Base-by-base conservation (phyloP, 2,888 invertebrate genomes). In the Hydraecia micacea region DNA sequence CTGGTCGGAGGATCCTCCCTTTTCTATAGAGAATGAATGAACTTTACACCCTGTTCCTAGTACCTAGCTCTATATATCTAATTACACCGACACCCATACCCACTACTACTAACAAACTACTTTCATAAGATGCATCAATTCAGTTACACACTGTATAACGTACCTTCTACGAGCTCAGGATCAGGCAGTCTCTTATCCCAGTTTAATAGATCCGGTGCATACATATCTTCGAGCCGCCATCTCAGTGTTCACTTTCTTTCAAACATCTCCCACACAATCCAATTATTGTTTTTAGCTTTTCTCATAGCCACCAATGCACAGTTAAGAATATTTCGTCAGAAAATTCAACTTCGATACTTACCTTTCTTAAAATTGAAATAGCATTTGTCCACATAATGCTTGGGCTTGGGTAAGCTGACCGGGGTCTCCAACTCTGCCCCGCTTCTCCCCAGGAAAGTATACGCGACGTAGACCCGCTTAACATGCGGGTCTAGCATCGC, bases 391-490 rank as follows among this genome's bases (percentile, higher is more conserved):
- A 90, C 89, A 76, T 93, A 93, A 75, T 90, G 90, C 75, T 90
- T 93, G 0, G 95, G 94, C 82, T 94, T 95, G 73, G 95, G 94
- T 79, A 94, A 82, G 72, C 94, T 94, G 82, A 90, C 73, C 0
- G 94, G 94, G 0, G 95, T 95, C 83, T 95, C 95, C 5, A 95
- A 83, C 0, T 94, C 94, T 0, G 95, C 94, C 0, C 94, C 95
- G n/a, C 79, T 74, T 5, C 90, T 79, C 0, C 94, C 94, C 21
- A 94, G 89, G 86, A 95, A 94, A 65, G 84, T 91, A 84, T 94
- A 95, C 0, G 95, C 93, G 8, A 95, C 91, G 87, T 93, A 95
- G 46, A 95, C 72, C 1, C 92, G 90, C 77, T 91, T 91, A 8
- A 95, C 90, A 39, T 68, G 78, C 0, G 92, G 90, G 72, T 94